Conservation (phyloP, 2,888 invertebrate genomes). For the Tribolium freemani region DNA sequence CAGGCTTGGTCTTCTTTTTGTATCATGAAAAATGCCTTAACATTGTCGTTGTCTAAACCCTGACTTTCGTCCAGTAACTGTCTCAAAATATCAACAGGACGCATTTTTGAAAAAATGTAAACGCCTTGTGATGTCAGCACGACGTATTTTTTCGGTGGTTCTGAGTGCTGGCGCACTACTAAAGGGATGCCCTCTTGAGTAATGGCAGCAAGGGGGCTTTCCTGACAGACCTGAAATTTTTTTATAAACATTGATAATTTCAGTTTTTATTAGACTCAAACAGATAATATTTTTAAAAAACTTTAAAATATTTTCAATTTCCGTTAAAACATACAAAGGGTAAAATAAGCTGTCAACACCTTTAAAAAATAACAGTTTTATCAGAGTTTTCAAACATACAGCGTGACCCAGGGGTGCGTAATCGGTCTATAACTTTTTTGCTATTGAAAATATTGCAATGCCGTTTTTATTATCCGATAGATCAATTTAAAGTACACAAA, state of each 20-base stretch:
- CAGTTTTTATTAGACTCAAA: too few species aligned
- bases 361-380: too few species aligned
- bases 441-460: too few species aligned
- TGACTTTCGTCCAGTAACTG: constrained; percentile 85
- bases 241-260: neutral
- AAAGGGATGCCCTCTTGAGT: constrained; percentile 73
- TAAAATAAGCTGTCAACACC: too few species aligned
- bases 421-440: too few species aligned
- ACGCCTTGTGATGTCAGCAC: constrained; percentile 91
- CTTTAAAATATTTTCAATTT: too few species aligned
- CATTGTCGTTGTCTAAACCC: constrained; percentile 88
- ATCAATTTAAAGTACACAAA: too few species aligned
- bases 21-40: constrained; percentile 88
- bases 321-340: too few species aligned
- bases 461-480: too few species aligned
- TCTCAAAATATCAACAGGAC: constrained; percentile 90
- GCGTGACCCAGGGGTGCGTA: too few species aligned
- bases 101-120: constrained; percentile 84
- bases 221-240: constrained; percentile 50
- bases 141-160: constrained; percentile 83
- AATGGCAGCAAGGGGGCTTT: constrained; percentile 20
- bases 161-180: constrained; percentile 80
- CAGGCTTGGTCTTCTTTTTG: constrained; percentile 91
- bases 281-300: too few species aligned
- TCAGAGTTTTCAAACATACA: too few species aligned